Conservation (phyloP, 2,797 vertebrate genomes). For the Hypotaenidia okinawae region DNA sequence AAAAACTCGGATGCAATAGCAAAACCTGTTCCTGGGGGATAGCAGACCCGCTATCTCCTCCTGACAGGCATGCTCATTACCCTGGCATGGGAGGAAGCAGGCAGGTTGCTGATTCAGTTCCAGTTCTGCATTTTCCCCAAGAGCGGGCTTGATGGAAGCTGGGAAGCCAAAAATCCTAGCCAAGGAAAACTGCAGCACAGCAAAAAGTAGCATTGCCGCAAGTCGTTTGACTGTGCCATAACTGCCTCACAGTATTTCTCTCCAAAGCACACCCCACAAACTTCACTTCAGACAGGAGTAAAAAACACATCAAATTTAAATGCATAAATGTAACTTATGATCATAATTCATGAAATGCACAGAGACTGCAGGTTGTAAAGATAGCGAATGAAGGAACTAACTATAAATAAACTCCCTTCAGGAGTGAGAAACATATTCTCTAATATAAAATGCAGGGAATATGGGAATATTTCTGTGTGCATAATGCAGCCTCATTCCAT, state of each 20-base stretch:
- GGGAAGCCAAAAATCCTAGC: background rate
- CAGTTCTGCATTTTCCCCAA: constrained; percentile 8
- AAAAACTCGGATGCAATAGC: background rate
- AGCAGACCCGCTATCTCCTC: background rate
- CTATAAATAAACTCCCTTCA: background rate
- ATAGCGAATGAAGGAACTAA: background rate
- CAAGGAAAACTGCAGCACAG: constrained; percentile 18
- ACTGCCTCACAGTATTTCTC: background rate
- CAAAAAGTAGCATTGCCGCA: background rate
- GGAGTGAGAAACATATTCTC: background rate
- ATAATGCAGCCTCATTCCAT: background rate
- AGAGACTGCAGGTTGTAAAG: background rate
- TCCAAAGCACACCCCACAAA: background rate
- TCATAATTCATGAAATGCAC: background rate
- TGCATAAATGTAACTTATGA: background rate
- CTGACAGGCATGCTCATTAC: background rate
- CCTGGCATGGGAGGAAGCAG: background rate
- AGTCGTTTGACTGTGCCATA: background rate
- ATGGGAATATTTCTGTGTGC: background rate
- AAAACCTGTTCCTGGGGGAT: background rate
- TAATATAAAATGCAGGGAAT: background rate
- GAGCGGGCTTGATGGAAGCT: background rate
- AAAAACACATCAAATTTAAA: background rate
- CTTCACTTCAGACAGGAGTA: background rate
- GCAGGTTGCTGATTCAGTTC: constrained; percentile 24